phyloP scores from a whole-genome alignment of 1,140 invertebrate genomes.

The Limonius californicus region DNA sequence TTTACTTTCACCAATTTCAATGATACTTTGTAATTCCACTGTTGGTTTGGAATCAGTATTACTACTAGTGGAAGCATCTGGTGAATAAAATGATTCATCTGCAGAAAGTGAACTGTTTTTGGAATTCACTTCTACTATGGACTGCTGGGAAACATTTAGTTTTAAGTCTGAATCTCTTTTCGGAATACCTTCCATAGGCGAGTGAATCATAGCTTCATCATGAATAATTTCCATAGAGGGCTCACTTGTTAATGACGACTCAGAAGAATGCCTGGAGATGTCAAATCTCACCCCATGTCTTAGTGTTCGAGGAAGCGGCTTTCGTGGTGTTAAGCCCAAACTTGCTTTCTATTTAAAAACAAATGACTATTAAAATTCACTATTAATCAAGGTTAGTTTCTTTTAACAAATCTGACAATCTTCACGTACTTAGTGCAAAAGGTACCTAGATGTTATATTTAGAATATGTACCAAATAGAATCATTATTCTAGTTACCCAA shows the following conservation, averaged over 20 bases:
- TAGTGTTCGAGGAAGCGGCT: slow-evolving; percentile 9
- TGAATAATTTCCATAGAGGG: background rate
- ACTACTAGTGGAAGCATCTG: slow-evolving; percentile 22
- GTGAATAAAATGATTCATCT: slow-evolving; percentile 34
- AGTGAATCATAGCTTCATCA: background rate
- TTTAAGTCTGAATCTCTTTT: background rate
- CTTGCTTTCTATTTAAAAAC: slow-evolving; percentile 15
- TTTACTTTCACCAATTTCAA: too few relatives aligned
- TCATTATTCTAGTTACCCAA: too few relatives aligned
- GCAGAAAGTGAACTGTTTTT: slow-evolving; percentile 26
- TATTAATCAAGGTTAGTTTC: too few relatives aligned
- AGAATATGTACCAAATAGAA: too few relatives aligned
- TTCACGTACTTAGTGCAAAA: too few relatives aligned
- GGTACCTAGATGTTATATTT: too few relatives aligned
- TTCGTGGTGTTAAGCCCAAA: slow-evolving; percentile 25
- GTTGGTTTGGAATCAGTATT: background rate
- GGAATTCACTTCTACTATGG: slow-evolving; percentile 4
- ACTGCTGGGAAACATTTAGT: background rate
- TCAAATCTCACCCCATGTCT: slow-evolving; percentile 11
- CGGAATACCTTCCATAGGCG: too few relatives aligned
- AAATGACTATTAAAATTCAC: too few relatives aligned
- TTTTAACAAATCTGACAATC: too few relatives aligned
- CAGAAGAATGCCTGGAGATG: background rate
- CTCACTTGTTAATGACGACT: background rate
- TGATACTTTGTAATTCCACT: background rate